Evolutionary conservation across 2,888 invertebrate genomes (phyloP).

Genomic region (Margaritifera margaritifera): DNA sequence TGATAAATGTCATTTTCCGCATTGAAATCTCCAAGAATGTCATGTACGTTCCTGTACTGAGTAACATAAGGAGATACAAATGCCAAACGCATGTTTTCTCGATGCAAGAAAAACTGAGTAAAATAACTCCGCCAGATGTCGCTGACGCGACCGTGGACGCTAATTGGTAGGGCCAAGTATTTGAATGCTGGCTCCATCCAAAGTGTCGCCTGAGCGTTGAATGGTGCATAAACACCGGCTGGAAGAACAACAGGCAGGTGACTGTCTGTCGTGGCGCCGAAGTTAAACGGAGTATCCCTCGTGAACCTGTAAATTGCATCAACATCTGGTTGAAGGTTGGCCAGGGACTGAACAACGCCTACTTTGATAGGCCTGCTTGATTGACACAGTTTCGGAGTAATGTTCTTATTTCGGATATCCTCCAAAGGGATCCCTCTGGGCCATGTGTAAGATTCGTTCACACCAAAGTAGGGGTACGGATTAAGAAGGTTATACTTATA

Average conservation of each 20-base stretch:
- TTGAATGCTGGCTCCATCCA: conserved; percentile 13
- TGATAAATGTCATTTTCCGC: conserved; percentile 8
- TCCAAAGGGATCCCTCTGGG: conserved; percentile 21
- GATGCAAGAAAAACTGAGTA: conserved; percentile 17
- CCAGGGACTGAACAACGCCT: conserved; percentile 19
- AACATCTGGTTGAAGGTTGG: conserved; percentile 22
- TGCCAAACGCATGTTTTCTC: conserved; percentile 1
- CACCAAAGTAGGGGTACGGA: conserved; percentile 22
- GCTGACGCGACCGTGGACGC: conserved; percentile 14
- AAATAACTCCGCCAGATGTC: conserved; percentile 28
- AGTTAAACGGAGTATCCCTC: conserved; percentile 16
- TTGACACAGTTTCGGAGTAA: conserved; percentile 4
- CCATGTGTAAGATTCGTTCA: conserved; percentile 14
- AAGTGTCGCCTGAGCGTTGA: conserved; percentile 22
- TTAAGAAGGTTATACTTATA: conserved; percentile 9
- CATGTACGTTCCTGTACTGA: conserved; percentile 19
- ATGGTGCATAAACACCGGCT: conserved; percentile 9
- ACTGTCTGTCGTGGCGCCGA: conserved; percentile 4
- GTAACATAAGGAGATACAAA: conserved; percentile 16
- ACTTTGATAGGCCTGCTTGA: neutral
- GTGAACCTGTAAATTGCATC: conserved; percentile 25
- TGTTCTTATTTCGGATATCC: conserved; percentile 5
- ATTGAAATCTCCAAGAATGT: conserved; percentile 6
- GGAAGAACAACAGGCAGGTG: conserved; percentile 9
- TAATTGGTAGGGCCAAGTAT: conserved; percentile 13